Evolutionary conservation across 2,113 vertebrate genomes (phyloP), one percentile per base, ranked within the genome.

Genomic region (Charina bottae): DNA sequence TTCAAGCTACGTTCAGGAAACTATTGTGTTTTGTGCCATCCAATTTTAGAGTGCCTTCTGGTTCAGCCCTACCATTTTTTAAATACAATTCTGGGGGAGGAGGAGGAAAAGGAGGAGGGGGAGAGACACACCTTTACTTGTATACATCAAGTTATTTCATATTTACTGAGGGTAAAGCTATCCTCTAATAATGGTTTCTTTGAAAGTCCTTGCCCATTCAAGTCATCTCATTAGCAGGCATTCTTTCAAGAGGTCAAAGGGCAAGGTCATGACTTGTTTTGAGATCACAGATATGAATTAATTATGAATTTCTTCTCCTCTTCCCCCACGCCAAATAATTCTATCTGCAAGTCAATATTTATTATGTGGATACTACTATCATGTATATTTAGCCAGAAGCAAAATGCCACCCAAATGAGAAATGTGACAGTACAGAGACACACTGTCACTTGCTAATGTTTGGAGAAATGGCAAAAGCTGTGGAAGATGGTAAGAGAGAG

Each of bases 221-320:
- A 59, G 6, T 42, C 15, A 19, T 26, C n/a, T 24, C 49, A 86
- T 68, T 24, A 87, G n/a, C 46, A 53, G 3, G 0, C 46, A 26
- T 23, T 90, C 72, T 92, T 88, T 42, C 87, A 37, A 0, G 23
- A 24, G n/a, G 19, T 58, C 33, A 84, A 15, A 86, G 86, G 64
- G 37, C 60, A 89, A 90, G 58, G 89, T 94, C 64, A 83, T 92
- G 72, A 78, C 72, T 91, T 93, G 93, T 91, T 94, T 93, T 89
- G 92, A 92, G 90, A 93, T 85, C 23, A 0, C 5, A 68, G 46
- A 90, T 54, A 92, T 92, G 91, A 91, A 95, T 91, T 93, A 15
- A 88, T 90, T 84, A 1, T 23, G 26, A 9, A 3, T 78, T 17
- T 23, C 72, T 78, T 21, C 72, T 42, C 17, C 72, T 10, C 72